These are phyloP conservation scores for Picathartes gymnocephalus DNA, from an alignment of 2,113 vertebrate genomes.

Conservation along the genomic window DNA sequence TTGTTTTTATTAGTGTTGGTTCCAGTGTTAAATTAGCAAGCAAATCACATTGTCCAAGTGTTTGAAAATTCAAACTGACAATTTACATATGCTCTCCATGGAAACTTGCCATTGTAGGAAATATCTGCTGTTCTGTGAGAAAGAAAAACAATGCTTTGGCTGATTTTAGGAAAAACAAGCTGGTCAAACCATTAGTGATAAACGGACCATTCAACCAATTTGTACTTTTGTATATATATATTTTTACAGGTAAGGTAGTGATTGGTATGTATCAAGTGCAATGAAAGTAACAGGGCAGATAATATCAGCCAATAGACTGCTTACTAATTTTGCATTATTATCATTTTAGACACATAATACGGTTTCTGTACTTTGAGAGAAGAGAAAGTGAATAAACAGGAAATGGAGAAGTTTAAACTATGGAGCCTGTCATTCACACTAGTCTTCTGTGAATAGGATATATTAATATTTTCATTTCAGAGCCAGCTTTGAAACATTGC, in stretches of 20 bases:
- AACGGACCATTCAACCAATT: not conserved
- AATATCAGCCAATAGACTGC: not conserved
- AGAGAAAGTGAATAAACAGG: not conserved
- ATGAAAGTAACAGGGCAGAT: not conserved
- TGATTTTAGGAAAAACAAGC: not conserved
- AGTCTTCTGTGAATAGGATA: not conserved
- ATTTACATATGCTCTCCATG: not conserved
- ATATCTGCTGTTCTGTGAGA: not conserved
- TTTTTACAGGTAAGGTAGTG: not conserved
- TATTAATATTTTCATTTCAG: not conserved
- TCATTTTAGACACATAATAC: not conserved
- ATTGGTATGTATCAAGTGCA: not conserved
- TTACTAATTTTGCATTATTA: not conserved
- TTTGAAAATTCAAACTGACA: not conserved
- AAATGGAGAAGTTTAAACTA: not conserved
- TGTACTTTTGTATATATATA: not conserved
- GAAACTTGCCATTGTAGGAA: not conserved
- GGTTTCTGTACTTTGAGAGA: not conserved
- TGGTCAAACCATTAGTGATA: not conserved
- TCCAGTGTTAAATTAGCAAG: not conserved
- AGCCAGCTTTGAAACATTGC: not conserved
- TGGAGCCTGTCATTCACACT: not conserved
- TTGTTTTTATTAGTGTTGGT: not conserved
- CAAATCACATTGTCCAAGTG: not conserved
- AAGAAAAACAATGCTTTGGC: not conserved